A percentile compares a stretch with the other conserved stretches of the same genome.
phyloP scores from a whole-genome alignment of 2,888 invertebrate species.

The Tuta absoluta region DNA sequence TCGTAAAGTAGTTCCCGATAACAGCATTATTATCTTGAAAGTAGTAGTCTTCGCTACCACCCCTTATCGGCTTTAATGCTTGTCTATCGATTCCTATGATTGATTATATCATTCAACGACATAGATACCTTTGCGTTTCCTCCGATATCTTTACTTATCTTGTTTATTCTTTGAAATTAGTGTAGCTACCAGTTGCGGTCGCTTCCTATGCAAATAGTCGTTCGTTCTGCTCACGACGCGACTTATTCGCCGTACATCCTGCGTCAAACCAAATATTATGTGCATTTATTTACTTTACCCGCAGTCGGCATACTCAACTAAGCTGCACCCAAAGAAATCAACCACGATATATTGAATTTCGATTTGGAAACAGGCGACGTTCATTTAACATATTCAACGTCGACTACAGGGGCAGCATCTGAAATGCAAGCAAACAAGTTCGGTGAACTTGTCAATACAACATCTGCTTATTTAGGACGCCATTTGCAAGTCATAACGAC shows the following conservation, averaged over 20 bases:
- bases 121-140: constrained; percentile 17
- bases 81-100: constrained; percentile 50
- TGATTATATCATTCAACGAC: constrained; percentile 40
- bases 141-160: constrained; percentile 27
- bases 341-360: constrained; percentile 43
- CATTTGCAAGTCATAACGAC: constrained; percentile 65
- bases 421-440: constrained; percentile 47
- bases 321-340: constrained; percentile 47
- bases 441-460: constrained; percentile 64
- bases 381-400: constrained; percentile 58
- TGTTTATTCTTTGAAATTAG: constrained; percentile 52
- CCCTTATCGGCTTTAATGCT: constrained; percentile 36
- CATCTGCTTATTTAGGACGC: constrained; percentile 65
- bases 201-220: constrained; percentile 68
- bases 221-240: constrained; percentile 47
- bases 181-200: constrained; percentile 39
- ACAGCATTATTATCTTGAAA: constrained; percentile 41
- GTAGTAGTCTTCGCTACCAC: constrained; percentile 34
- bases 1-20: constrained; percentile 46
- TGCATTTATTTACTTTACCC: constrained; percentile 73
- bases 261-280: constrained; percentile 74
- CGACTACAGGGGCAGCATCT: constrained; percentile 39
- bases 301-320: constrained; percentile 47
- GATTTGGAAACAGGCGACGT: constrained; percentile 47
- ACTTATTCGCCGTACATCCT: constrained; percentile 55